These are phyloP conservation scores for Littorina saxatilis DNA, from an alignment of 1,140 invertebrate genomes.

Conservation along the genomic window DNA sequence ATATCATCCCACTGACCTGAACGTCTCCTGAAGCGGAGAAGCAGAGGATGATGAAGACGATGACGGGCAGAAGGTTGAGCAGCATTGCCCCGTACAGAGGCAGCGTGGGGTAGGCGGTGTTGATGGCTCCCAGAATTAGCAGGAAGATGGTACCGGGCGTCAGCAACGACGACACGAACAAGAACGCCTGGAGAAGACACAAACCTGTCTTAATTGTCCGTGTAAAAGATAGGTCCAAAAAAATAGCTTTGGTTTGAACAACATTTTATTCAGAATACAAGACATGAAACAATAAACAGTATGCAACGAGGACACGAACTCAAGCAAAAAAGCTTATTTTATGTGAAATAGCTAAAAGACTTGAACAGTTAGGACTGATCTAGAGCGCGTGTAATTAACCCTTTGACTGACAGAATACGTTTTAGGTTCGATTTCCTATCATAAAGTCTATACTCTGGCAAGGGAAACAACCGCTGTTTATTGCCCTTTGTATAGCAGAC, in stretches of 20 bases:
- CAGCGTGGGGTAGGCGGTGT: slow-evolving; percentile 76
- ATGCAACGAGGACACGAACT: too few species aligned
- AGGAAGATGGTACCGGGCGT: slow-evolving; percentile 83
- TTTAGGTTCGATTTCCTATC: too few species aligned
- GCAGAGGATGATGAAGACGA: slow-evolving; percentile 77
- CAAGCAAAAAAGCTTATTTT: too few species aligned
- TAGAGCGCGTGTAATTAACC: too few species aligned
- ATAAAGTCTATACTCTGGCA: too few species aligned
- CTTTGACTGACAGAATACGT: too few species aligned
- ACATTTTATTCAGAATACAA: too few species aligned
- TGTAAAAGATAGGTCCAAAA: background rate
- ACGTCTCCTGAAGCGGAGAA: slow-evolving; percentile 74
- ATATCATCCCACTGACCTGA: slow-evolving; percentile 70
- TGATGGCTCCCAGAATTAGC: slow-evolving; percentile 80
- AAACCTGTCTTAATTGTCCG: background rate
- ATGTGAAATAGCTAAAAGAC: background rate
- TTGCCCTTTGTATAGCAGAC: too few species aligned
- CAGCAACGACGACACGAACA: slow-evolving; percentile 75
- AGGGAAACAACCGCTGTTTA: too few species aligned
- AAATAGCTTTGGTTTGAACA: background rate
- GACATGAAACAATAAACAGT: too few species aligned
- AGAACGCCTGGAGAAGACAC: slow-evolving; percentile 12
- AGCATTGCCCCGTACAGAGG: slow-evolving; percentile 76
- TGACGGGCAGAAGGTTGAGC: slow-evolving; percentile 77
- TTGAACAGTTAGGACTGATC: too few species aligned